Conservation (phyloP, 1,140 invertebrate species). For the Euglossa dilemma region DNA sequence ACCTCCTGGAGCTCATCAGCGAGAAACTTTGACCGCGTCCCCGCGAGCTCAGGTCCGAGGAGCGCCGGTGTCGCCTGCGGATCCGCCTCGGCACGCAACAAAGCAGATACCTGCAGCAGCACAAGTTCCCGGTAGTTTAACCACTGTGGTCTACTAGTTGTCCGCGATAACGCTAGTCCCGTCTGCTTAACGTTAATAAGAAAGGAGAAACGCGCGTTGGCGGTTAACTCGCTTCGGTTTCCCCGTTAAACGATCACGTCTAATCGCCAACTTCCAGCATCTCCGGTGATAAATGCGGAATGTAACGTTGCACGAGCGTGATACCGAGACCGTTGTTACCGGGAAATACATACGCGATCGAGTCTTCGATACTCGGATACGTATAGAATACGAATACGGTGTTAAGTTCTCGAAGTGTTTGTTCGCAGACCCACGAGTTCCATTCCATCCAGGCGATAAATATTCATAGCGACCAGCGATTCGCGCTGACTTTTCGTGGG, state of each 20-base stretch:
- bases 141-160: neutral
- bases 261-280: neutral
- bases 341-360: neutral
- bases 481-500: neutral
- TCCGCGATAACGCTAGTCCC: neutral
- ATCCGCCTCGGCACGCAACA: slow-evolving; percentile 65
- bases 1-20: slow-evolving; percentile 69
- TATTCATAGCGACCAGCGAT: neutral
- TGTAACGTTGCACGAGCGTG: too few relatives aligned
- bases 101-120: slow-evolving; percentile 72
- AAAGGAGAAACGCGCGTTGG: neutral
- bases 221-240: neutral
- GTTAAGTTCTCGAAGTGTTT: neutral
- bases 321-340: too few relatives aligned
- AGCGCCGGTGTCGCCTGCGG: slow-evolving; percentile 57
- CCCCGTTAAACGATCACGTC: neutral
- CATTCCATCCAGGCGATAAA: neutral
- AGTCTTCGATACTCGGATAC: neutral
- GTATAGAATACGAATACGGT: neutral
- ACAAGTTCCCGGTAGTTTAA: slow-evolving; percentile 42
- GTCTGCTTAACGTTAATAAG: neutral
- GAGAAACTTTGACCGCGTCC: slow-evolving; percentile 73
- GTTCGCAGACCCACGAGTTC: too few relatives aligned
- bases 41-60: slow-evolving; percentile 67
- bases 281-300: neutral